Conservation (phyloP, 2,797 vertebrate species). For the Trachops cirrhosus region DNA sequence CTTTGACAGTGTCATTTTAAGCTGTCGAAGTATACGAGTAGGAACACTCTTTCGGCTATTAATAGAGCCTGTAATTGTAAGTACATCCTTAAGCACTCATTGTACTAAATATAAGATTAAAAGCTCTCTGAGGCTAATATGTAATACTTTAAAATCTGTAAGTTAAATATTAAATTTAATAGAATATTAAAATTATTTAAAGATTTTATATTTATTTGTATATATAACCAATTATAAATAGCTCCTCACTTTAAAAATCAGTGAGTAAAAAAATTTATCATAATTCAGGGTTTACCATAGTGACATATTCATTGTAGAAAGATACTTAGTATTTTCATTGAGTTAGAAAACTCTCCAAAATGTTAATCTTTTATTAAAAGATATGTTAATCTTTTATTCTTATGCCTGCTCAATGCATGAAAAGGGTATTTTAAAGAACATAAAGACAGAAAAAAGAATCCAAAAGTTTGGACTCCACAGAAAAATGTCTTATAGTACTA, state of each 20-base stretch:
- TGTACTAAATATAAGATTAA: neutral
- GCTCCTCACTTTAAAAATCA: slow-evolving; percentile 5
- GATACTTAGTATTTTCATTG: neutral
- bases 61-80: slow-evolving; percentile 93
- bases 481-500: neutral
- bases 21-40: slow-evolving; percentile 94
- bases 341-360: neutral
- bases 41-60: slow-evolving; percentile 92
- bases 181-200: neutral
- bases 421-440: slow-evolving; percentile 11
- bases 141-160: neutral
- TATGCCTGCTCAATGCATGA: neutral
- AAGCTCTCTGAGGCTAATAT: neutral
- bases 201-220: slow-evolving; percentile 15
- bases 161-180: neutral
- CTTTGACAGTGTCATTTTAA: slow-evolving; percentile 91
- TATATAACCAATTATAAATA: neutral
- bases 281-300: neutral
- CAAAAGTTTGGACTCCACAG: neutral
- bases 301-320: neutral
- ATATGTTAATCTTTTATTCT: neutral
- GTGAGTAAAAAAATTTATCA: neutral
- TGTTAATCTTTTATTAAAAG: neutral
- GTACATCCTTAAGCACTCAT: slow-evolving; percentile 68
- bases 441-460: neutral